Base-by-base conservation (phyloP, 92 coral and sea anemone genomes). In the Palythoa caribaeorum region DNA sequence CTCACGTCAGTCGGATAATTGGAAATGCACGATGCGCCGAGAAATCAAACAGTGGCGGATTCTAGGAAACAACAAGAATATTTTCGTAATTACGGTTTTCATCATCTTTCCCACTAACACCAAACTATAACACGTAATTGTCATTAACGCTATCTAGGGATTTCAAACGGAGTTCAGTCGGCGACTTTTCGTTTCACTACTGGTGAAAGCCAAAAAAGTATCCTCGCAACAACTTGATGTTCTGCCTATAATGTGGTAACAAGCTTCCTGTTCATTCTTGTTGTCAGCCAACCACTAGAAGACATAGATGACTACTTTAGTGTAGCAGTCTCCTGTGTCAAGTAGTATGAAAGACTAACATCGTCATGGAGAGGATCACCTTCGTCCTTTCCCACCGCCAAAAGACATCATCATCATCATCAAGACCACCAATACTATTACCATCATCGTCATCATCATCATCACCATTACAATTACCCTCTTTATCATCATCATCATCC, bases 11-110 rank as follows among this genome's bases (percentile, higher is more conserved):
- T 13, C 96, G 92, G 74, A 96, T 94, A 81, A 95, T 96, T 9
- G 99, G 99, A 76, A 94, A 96, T n/a, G 99, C 96, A 48, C 96
- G 98, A 84, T 96, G 99, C 19, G 92, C 80, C 8, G 95, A 91
- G 79, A 96, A 96, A 83, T 96, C 99, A 70, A 93, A 96, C 68
- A 73, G 87, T 57, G 98, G 99, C 13, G 92, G 96, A 40, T 80
- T 94, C 99, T 96, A 91, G 15, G 81, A 89, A 40, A 77, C 76
- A 70, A 47, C 21, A 69, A 51, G 79, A 52, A 85, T 7, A 20
- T 9, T 3, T 38, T 17, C 6, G 2, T n/a, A 28, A 14, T 10
- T 48, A 3, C 2, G 17, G 38, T 1, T 20, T 3, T 10, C 7
- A 47, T 10, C 39, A 48, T 0, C 2, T 73, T 74, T 39, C 39